Percentiles rank a stretch among this genome's conserved stretches.
phyloP scores from a whole-genome alignment of 2,113 vertebrate genomes.

The Sylvilagus bachmani region DNA sequence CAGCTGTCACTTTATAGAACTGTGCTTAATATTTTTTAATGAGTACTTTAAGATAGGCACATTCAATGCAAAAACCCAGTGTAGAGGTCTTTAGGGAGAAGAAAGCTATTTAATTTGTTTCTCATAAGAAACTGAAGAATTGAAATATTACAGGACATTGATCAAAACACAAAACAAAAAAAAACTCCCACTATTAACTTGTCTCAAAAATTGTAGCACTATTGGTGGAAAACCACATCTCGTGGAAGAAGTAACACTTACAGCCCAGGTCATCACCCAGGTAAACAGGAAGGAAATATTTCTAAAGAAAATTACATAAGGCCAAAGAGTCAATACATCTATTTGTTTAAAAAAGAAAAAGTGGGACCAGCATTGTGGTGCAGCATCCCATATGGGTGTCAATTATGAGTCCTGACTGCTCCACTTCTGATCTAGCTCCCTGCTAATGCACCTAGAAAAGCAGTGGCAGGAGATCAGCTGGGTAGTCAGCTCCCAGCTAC shows the following conservation, averaged over 20 bases:
- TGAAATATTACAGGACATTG: conserved; percentile 39
- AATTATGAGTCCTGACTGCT: too few species aligned
- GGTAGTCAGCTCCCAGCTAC: too few species aligned
- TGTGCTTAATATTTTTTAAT: conserved; percentile 36
- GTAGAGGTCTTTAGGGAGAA: conserved; percentile 33
- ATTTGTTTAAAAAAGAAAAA: not conserved
- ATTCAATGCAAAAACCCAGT: conserved; percentile 14
- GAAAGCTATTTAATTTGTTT: conserved; percentile 38
- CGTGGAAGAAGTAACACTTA: conserved; percentile 26
- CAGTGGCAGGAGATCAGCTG: too few species aligned
- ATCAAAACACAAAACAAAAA: conserved; percentile 51
- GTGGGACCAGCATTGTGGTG: too few species aligned
- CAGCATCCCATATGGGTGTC: too few species aligned
- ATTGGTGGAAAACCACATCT: conserved; percentile 43
- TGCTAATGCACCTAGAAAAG: too few species aligned
- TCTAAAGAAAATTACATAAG: conserved; percentile 59
- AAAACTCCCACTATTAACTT: not conserved
- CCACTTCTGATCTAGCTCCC: too few species aligned
- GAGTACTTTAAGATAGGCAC: not conserved
- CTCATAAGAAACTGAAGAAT: conserved; percentile 64
- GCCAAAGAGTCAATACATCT: conserved; percentile 13
- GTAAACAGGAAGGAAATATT: conserved; percentile 40
- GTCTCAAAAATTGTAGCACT: not conserved
- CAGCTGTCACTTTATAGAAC: not conserved
- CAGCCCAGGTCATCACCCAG: not conserved